phyloP scores from a whole-genome alignment of 2,888 invertebrate species.

The Ormyrus rosae region DNA sequence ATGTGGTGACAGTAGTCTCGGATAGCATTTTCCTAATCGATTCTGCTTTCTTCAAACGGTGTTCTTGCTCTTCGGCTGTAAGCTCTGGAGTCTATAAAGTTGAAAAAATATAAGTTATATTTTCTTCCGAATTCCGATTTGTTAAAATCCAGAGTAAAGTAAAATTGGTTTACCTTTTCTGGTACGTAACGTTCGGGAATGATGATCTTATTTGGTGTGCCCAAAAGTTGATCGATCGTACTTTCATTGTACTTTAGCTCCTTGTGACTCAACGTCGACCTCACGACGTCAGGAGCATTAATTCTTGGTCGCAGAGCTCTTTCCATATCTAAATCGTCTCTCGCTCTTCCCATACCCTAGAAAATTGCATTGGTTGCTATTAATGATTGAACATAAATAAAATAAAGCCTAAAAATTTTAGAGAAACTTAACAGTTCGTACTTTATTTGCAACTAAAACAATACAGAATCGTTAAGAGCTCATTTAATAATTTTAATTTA shows the following conservation, averaged over 20 bases:
- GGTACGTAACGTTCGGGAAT: constrained; percentile 96
- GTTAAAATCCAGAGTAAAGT: constrained; percentile 1
- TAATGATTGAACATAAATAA: too few species aligned
- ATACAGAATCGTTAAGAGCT: background rate
- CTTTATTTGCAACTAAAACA: background rate
- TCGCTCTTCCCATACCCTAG: constrained; percentile 79
- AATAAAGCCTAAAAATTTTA: too few species aligned
- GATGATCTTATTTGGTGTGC: constrained; percentile 92
- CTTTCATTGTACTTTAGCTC: constrained; percentile 85
- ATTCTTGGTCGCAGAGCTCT: constrained; percentile 85
- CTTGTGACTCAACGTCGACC: constrained; percentile 84
- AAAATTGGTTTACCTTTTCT: constrained; percentile 81
- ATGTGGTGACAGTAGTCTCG: constrained; percentile 79
- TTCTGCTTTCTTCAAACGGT: constrained; percentile 91
- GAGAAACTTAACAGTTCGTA: too few species aligned
- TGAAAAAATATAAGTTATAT: constrained; percentile 38
- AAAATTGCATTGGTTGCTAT: background rate
- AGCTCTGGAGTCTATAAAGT: constrained; percentile 84
- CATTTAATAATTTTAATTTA: background rate
- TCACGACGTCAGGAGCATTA: constrained; percentile 91
- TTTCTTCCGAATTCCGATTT: background rate
- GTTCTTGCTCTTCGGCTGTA: constrained; percentile 89
- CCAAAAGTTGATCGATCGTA: constrained; percentile 91
- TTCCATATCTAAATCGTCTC: constrained; percentile 93
- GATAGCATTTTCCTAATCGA: constrained; percentile 94